Conservation (phyloP, 2,888 invertebrate genomes). For the Drosophila mercatorum region DNA sequence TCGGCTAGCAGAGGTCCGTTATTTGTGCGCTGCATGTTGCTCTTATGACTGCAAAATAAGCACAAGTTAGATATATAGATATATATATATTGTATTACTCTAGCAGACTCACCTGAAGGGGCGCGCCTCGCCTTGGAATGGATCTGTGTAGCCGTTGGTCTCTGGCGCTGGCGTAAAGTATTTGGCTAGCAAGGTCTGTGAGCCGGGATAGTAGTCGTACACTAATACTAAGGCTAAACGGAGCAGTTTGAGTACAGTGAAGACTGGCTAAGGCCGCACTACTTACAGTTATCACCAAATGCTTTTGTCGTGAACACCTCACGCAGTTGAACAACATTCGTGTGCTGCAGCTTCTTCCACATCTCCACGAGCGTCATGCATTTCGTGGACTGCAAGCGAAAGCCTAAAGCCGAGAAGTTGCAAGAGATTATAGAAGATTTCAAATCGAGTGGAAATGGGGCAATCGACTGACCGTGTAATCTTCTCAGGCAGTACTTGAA, state of each 20-base stretch:
- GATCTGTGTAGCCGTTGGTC: slow-evolving; percentile 89
- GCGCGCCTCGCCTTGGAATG: slow-evolving; percentile 92
- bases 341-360: slow-evolving; percentile 98
- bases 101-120: slow-evolving; percentile 82
- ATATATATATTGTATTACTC: not conserved
- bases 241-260: not conserved
- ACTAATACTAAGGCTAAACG: slow-evolving; percentile 94
- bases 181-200: slow-evolving; percentile 93
- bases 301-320: slow-evolving; percentile 98
- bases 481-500: slow-evolving; percentile 93
- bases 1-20: slow-evolving; percentile 93
- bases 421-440: not conserved
- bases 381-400: slow-evolving; percentile 92
- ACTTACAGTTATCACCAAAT: slow-evolving; percentile 97
- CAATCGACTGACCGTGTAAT: slow-evolving; percentile 89
- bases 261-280: not conserved
- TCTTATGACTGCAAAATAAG: slow-evolving; percentile 82
- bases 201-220: slow-evolving; percentile 97
- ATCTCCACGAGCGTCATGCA: slow-evolving; percentile 94
- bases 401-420: slow-evolving; percentile 85
- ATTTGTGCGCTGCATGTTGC: slow-evolving; percentile 85
- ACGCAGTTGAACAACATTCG: slow-evolving; percentile 95
- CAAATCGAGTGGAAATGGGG: not conserved
- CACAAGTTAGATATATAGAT: not conserved
- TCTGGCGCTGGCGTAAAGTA: slow-evolving; percentile 89